These are phyloP conservation scores for Liolophura sinensis DNA, from an alignment of 1,140 invertebrate genomes.

Conservation along the genomic window DNA sequence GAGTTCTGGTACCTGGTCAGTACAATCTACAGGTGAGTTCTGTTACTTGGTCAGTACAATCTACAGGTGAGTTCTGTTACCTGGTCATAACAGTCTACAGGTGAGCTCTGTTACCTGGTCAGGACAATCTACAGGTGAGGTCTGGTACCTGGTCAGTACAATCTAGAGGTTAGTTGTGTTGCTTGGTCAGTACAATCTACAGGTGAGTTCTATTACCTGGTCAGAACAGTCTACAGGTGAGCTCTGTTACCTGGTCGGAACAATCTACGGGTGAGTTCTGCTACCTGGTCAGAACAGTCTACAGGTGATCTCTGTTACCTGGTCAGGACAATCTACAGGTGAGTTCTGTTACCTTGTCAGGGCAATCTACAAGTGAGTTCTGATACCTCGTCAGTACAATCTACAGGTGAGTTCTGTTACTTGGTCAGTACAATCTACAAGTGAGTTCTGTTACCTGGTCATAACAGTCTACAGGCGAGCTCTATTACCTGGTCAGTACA, in stretches of 20 bases:
- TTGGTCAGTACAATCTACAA: no score
- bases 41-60: no score
- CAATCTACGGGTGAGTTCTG: constrained; percentile 30
- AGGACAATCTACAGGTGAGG: constrained; percentile 28
- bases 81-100: constrained; percentile 27
- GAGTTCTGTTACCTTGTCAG: constrained; percentile 34
- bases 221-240: constrained; percentile 14
- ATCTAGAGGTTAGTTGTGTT: background rate
- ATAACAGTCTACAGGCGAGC: no score
- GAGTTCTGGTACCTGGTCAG: constrained; percentile 35
- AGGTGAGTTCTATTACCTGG: constrained; percentile 40
- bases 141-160: constrained; percentile 35
- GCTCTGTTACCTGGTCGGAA: no score
- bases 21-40: constrained; percentile 15
- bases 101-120: no score
- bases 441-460: no score
- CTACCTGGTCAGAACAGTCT: constrained; percentile 33
- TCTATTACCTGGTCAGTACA: no score
- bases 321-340: constrained; percentile 16
- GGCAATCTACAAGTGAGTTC: constrained; percentile 13
- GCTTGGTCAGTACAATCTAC: no score
- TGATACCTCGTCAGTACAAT: no score
- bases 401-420: no score
- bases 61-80: constrained; percentile 31
- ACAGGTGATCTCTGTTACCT: no score